phyloP scores from a whole-genome alignment of 2,888 invertebrate genomes.

The Xestia ashworthii region DNA sequence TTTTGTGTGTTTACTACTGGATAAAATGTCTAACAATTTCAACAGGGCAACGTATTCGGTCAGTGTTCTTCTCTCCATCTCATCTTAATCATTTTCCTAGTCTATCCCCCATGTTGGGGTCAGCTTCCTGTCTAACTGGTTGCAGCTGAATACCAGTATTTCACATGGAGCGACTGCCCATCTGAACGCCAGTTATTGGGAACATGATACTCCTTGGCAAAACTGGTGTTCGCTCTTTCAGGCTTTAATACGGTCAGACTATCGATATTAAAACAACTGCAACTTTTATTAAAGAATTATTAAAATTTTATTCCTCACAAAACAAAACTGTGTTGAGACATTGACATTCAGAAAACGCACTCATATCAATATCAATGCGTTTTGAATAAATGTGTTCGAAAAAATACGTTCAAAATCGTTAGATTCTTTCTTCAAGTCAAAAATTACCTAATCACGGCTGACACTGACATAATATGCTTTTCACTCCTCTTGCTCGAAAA shows the following conservation, averaged over 20 bases:
- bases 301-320: neutral
- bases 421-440: neutral
- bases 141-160: neutral
- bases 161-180: neutral
- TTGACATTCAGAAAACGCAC: slow-evolving; percentile 14
- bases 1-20: slow-evolving; percentile 22
- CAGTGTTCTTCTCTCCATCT: neutral
- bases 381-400: neutral
- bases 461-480: neutral
- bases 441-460: neutral
- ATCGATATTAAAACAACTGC: neutral
- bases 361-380: neutral
- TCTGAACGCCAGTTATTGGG: neutral
- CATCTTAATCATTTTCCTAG: neutral
- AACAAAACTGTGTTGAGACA: neutral
- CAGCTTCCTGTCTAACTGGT: neutral
- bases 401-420: neutral
- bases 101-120: neutral
- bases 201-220: neutral
- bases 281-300: neutral
- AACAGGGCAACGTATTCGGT: slow-evolving; percentile 33
- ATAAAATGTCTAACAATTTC: slow-evolving; percentile 30
- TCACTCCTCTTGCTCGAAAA: no score
- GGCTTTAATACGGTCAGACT: neutral
- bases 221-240: neutral